Evolutionary conservation across 30 jellyfish, hydroid and myxozoan genomes (phyloP).

Genomic region (Catostylus mosaicus): DNA sequence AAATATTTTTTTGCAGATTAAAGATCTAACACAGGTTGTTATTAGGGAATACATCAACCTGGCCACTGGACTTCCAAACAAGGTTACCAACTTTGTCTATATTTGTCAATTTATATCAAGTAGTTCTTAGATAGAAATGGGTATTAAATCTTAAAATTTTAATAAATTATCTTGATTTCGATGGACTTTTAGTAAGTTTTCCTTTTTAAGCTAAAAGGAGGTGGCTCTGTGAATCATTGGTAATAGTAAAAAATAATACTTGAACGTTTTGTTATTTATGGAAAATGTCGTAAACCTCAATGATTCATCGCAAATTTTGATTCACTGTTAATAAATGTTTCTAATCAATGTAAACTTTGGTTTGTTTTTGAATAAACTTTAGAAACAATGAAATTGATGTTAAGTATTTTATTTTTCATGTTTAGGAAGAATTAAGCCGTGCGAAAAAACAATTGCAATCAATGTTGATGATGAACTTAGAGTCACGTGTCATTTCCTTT

Average conservation of each 20-base stretch:
- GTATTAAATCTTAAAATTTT: too few species aligned
- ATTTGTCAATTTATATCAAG: not conserved
- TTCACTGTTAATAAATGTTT: too few species aligned
- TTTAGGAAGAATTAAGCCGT: slow-evolving; percentile 78
- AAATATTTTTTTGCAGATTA: slow-evolving; percentile 67
- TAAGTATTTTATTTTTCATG: not conserved
- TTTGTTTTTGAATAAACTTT: too few species aligned
- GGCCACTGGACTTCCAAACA: slow-evolving; percentile 60
- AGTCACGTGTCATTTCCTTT: slow-evolving; percentile 84
- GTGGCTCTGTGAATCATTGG: too few species aligned
- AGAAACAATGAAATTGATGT: not conserved
- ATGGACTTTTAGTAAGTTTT: too few species aligned
- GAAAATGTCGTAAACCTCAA: too few species aligned
- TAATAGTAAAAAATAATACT: too few species aligned
- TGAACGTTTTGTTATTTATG: too few species aligned
- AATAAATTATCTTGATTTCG: too few species aligned
- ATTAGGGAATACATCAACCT: slow-evolving; percentile 64
- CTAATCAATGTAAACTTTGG: too few species aligned
- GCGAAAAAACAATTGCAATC: slow-evolving; percentile 95
- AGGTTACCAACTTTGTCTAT: slow-evolving; percentile 28
- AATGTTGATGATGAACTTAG: slow-evolving; percentile 93
- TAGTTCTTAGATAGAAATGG: not conserved
- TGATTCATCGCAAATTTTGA: too few species aligned
- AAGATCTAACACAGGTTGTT: slow-evolving; percentile 71
- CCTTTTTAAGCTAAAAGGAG: too few species aligned